These are phyloP conservation scores for Psephotus haematonotus DNA, from an alignment of 2,113 vertebrate genomes.

Conservation along the genomic window DNA sequence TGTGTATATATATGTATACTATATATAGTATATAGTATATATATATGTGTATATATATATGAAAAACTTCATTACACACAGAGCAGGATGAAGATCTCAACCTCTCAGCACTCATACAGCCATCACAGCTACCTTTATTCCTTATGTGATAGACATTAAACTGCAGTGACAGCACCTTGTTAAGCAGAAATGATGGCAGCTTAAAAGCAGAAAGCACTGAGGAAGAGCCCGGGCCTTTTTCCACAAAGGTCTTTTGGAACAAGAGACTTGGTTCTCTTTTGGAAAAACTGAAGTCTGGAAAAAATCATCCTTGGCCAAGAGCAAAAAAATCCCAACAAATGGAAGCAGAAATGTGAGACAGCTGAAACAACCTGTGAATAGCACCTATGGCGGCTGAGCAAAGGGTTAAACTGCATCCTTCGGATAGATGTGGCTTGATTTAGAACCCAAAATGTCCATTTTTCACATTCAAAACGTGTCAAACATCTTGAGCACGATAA, in stretches of 20 bases:
- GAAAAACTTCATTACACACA: neutral
- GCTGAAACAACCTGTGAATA: neutral
- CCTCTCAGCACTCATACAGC: neutral
- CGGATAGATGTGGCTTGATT: neutral
- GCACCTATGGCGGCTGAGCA: neutral
- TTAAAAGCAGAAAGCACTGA: neutral
- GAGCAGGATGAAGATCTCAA: neutral
- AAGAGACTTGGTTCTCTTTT: neutral
- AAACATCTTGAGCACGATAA: neutral
- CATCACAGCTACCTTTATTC: neutral
- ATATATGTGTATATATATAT: neutral
- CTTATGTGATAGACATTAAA: accelerated
- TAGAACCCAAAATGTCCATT: neutral
- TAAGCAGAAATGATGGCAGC: neutral
- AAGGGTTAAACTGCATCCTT: neutral
- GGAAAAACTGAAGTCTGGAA: neutral
- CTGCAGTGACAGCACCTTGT: neutral
- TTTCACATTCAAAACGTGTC: neutral
- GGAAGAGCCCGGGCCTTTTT: neutral
- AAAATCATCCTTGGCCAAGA: neutral
- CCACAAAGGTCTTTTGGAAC: neutral
- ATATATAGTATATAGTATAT: too few species aligned
- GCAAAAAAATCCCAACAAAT: neutral
- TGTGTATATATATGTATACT: too few species aligned
- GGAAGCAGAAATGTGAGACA: neutral